Conservation (phyloP, 2,888 invertebrate genomes). For the Pristionchus fissidentatus region DNA sequence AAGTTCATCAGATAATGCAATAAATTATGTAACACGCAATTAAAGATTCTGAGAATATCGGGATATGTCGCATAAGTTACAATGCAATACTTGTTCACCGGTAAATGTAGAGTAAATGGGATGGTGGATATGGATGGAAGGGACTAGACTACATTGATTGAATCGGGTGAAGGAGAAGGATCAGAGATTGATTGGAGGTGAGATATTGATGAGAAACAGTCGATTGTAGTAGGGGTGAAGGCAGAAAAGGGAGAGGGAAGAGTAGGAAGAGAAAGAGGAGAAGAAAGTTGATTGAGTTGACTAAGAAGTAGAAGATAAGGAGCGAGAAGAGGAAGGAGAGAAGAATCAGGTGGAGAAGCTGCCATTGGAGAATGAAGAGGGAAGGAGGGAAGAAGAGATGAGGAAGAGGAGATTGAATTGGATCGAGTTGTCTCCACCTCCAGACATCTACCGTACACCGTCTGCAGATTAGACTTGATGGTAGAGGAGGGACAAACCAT, state of each 20-base stretch:
- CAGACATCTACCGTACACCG: slow-evolving; percentile 7
- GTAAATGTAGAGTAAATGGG: background rate
- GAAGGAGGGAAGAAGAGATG: slow-evolving; percentile 1
- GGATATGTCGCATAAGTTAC: background rate
- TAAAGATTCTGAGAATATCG: no score
- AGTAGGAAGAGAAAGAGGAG: background rate
- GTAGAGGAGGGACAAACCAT: slow-evolving; percentile 4
- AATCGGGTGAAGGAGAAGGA: background rate
- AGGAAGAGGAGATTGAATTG: background rate
- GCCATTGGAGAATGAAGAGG: slow-evolving; percentile 15
- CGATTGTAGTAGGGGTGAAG: background rate
- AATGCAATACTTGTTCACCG: slow-evolving; percentile 15
- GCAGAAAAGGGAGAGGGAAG: slow-evolving; percentile 17
- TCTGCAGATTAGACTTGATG: slow-evolving; percentile 35
- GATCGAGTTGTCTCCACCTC: background rate
- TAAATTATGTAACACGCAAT: slow-evolving; percentile 8
- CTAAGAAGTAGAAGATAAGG: background rate
- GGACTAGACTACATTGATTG: background rate
- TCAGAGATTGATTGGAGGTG: slow-evolving; percentile 6
- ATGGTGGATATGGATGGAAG: background rate
- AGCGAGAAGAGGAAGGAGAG: slow-evolving; percentile 12
- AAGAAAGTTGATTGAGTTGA: background rate
- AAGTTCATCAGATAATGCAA: slow-evolving; percentile 4
- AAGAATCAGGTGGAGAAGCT: background rate
- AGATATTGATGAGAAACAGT: background rate